Conservation (phyloP, 2,113 vertebrate genomes). For the Trichechus manatus region DNA sequence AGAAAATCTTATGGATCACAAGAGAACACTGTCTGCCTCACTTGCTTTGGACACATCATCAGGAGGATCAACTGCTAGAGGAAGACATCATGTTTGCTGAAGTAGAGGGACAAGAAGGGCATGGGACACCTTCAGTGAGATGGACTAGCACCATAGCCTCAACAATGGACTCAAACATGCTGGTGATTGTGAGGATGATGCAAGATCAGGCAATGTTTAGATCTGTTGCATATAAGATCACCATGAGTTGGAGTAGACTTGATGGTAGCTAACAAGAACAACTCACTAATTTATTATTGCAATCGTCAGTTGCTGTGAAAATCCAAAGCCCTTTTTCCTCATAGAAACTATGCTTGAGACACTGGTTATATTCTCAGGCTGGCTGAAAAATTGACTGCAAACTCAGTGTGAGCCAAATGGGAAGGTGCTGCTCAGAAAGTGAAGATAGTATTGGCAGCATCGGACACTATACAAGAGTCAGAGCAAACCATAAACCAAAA, state of each 20-base stretch:
- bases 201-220: not conserved
- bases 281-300: constrained; percentile 22
- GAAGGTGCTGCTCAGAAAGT: not conserved
- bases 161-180: not conserved
- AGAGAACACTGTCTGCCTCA: not conserved
- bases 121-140: not conserved
- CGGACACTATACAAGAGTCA: not conserved
- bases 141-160: not conserved
- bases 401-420: not conserved
- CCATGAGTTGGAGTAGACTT: not conserved
- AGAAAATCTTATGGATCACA: not conserved
- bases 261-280: not conserved
- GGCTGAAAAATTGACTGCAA: not conserved
- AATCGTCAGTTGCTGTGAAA: constrained; percentile 5
- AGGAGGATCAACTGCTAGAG: not conserved
- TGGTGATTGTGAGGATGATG: not conserved
- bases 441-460: not conserved
- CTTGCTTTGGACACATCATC: not conserved
- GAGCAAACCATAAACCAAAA: not conserved
- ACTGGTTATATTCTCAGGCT: not conserved
- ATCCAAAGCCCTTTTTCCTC: not conserved
- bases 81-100: not conserved
- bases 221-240: not conserved
- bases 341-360: constrained; percentile 28
- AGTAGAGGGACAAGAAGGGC: not conserved